phyloP scores from a whole-genome alignment of 2,113 vertebrate species.

The Polypterus bichir region DNA sequence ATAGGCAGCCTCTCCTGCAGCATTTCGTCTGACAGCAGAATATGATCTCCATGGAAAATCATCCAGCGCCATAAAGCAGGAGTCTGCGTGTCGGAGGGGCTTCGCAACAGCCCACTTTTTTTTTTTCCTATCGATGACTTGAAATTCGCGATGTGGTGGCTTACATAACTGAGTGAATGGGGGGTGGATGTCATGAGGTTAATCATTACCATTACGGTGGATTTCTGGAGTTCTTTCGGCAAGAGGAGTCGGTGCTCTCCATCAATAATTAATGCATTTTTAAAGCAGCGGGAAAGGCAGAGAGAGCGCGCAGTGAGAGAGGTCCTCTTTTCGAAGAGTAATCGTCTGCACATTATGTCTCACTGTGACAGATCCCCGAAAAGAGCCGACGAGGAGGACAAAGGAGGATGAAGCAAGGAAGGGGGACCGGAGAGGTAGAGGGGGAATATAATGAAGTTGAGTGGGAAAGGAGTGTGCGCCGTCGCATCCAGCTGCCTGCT shows the following conservation, averaged over 20 bases:
- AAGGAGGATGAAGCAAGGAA: constrained; percentile 69
- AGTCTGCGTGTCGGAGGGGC: constrained; percentile 7
- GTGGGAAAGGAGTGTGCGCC: constrained; percentile 84
- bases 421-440: constrained; percentile 55
- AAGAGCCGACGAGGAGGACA: constrained; percentile 55
- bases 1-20: constrained; percentile 9
- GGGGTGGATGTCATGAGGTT: constrained; percentile 35
- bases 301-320: constrained; percentile 25
- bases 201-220: constrained; percentile 24
- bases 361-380: constrained; percentile 43
- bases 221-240: constrained; percentile 26
- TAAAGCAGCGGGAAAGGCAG: constrained; percentile 29
- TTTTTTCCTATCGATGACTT: neutral
- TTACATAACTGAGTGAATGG: constrained; percentile 27
- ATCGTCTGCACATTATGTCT: constrained; percentile 50
- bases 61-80: neutral
- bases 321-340: constrained; percentile 40
- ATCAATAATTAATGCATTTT: constrained; percentile 43
- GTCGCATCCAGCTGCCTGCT: constrained; percentile 80
- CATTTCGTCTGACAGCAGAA: neutral
- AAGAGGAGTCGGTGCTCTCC: constrained; percentile 21
- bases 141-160: constrained; percentile 16
- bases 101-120: constrained; percentile 10
- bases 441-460: constrained; percentile 91
- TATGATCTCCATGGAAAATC: constrained; percentile 12